Base-by-base conservation (phyloP, 2,888 invertebrate genomes). In the Parasteatoda lunata region DNA sequence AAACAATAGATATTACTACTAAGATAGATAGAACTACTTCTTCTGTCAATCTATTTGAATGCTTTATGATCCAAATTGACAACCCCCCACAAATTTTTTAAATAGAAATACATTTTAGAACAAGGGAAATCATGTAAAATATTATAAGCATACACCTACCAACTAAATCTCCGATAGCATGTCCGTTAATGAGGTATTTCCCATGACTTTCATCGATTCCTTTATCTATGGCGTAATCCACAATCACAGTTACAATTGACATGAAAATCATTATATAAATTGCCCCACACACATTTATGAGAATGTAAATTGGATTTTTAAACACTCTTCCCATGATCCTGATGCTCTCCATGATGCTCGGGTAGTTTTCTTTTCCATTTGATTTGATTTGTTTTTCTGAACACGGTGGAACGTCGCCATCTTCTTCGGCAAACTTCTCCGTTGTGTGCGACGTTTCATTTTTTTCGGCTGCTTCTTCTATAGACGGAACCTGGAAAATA, bases 101-200 rank as follows among this genome's bases (percentile, higher is more conserved):
- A 30, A 30, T 30, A 2, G 30, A 30, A 30, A 30, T 30, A 30
- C 30, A 30, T 30, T 30, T 30, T 30, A 30, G 30, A 30, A 30
- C 30, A 30, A 30, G 30, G 30, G 30, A 30, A 30, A 30, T 30
- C 30, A 30, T 30, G 30, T 30, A 30, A 2, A 30, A 30, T 30
- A 30, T 30, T 30, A 30, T 30, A 30, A 30, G 30, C 30, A 30
- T 30, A 30, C 2, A 30, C 52, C 70, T 72, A 84, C 86, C 86
- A 30, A 77, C 69, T 71, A 86, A 80, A 73, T 86, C 86, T 2
- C 81, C 86, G 13, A 86, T 6, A 13, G 86, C 81, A 68, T 81
- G 48, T 8, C 81, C 64, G n/a, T 72, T 86, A 13, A 86, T 81
- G 51, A 86, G 71, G 11, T 77, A 86, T 49, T 81, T 86, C n/a